Evolutionary conservation across 1,140 invertebrate genomes (phyloP).

Genomic region (Himalopsyche phryganea): DNA sequence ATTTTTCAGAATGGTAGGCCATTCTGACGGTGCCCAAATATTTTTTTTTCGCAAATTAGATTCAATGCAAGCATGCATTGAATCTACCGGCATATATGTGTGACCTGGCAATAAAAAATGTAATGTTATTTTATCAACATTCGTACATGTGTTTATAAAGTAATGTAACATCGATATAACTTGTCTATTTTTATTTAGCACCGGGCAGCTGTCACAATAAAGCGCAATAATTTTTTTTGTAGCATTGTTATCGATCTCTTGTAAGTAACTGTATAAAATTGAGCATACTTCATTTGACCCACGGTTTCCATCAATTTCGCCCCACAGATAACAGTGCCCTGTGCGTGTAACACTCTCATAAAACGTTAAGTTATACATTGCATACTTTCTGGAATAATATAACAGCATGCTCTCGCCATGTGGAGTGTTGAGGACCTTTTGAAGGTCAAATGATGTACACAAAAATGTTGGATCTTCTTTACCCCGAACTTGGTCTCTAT

Average conservation of each 20-base stretch:
- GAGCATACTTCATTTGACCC: slow-evolving; percentile 7
- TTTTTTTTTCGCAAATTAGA: slow-evolving; percentile 16
- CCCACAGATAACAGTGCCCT: slow-evolving; percentile 25
- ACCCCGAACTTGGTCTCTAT: not conserved
- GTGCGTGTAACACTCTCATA: slow-evolving; percentile 27
- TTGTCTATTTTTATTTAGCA: slow-evolving; percentile 36
- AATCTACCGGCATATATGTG: slow-evolving; percentile 35
- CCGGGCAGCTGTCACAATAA: slow-evolving; percentile 33
- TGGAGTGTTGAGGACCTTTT: slow-evolving; percentile 35
- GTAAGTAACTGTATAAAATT: slow-evolving; percentile 24
- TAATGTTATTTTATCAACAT: slow-evolving; percentile 19
- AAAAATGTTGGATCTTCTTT: slow-evolving; percentile 6
- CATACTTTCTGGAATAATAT: slow-evolving; percentile 28
- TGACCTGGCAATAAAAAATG: slow-evolving; percentile 35
- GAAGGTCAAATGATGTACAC: slow-evolving; percentile 32
- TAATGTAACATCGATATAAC: slow-evolving; percentile 27
- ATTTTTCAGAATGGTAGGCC: slow-evolving; percentile 34
- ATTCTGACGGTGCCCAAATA: slow-evolving; percentile 36
- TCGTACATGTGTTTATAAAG: slow-evolving; percentile 20
- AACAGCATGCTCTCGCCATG: slow-evolving; percentile 31
- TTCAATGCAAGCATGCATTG: slow-evolving; percentile 36
- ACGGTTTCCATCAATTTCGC: slow-evolving; percentile 21
- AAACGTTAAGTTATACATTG: slow-evolving; percentile 28
- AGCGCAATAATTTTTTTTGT: slow-evolving; percentile 20
- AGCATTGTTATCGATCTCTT: slow-evolving; percentile 7